Conservation (phyloP, 1,140 invertebrate species). For the Mizuhopecten yessoensis region DNA sequence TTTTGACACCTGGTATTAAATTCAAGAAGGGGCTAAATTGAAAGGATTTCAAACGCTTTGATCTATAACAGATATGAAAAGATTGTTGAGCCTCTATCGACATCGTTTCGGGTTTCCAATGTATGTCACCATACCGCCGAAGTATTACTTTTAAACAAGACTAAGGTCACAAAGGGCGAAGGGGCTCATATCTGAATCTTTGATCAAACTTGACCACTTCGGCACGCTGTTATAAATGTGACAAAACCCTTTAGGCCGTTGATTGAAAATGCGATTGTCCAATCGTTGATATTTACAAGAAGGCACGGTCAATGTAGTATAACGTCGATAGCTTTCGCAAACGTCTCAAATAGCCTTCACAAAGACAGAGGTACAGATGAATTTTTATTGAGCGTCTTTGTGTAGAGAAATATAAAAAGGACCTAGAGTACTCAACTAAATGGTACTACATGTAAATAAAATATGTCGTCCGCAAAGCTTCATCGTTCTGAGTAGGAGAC, state of each 20-base stretch:
- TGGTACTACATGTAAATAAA: not conserved
- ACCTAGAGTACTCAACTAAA: not conserved
- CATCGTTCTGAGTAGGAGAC: not conserved
- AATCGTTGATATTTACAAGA: not conserved
- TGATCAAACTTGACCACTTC: conserved; percentile 5
- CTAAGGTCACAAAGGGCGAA: not conserved
- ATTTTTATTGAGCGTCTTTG: not conserved
- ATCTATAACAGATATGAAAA: not conserved
- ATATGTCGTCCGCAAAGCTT: not conserved
- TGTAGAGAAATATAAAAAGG: not conserved
- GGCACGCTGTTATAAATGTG: not conserved
- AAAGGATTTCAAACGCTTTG: not conserved
- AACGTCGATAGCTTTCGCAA: not conserved
- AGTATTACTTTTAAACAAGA: not conserved
- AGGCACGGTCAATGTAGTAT: not conserved
- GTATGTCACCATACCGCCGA: not conserved
- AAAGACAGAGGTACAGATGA: not conserved
- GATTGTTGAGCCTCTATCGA: not conserved
- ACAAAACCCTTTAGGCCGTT: not conserved
- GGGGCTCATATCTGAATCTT: not conserved
- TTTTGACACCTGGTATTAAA: not conserved
- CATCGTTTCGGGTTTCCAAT: not conserved
- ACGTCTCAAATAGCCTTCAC: not conserved
- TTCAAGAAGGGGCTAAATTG: not conserved
- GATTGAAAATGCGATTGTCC: not conserved